Evolutionary conservation across 2,797 vertebrate genomes (phyloP).

Genomic region (Brotogeris chrysoptera): DNA sequence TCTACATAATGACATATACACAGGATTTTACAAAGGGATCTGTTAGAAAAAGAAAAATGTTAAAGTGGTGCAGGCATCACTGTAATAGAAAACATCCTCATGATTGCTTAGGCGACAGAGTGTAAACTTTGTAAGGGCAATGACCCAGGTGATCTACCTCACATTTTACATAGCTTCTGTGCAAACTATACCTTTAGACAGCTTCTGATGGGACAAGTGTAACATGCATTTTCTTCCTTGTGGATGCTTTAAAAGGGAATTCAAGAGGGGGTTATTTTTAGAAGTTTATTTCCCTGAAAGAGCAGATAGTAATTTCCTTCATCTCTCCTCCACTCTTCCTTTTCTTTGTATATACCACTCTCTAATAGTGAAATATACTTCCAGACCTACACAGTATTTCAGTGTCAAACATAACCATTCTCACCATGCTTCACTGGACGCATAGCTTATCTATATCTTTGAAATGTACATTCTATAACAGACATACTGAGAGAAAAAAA

Average conservation of each 20-base stretch:
- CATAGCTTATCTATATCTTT: background rate
- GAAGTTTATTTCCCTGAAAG: background rate
- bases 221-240: background rate
- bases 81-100: background rate
- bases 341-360: background rate
- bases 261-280: background rate
- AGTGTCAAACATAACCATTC: background rate
- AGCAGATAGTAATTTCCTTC: background rate
- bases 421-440: background rate
- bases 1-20: background rate
- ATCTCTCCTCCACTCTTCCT: background rate
- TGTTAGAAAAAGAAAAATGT: background rate
- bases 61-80: background rate
- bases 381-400: background rate
- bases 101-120: background rate
- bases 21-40: background rate
- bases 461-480: background rate
- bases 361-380: background rate
- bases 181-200: background rate
- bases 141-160: background rate
- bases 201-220: background rate
- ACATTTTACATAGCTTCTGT: background rate
- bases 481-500: background rate
- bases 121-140: background rate
- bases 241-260: background rate